A percentile compares a stretch with the other conserved stretches of the same genome.
Evolutionary conservation across 2,113 vertebrate species (phyloP).

Genomic region (Saguinus midas): DNA sequence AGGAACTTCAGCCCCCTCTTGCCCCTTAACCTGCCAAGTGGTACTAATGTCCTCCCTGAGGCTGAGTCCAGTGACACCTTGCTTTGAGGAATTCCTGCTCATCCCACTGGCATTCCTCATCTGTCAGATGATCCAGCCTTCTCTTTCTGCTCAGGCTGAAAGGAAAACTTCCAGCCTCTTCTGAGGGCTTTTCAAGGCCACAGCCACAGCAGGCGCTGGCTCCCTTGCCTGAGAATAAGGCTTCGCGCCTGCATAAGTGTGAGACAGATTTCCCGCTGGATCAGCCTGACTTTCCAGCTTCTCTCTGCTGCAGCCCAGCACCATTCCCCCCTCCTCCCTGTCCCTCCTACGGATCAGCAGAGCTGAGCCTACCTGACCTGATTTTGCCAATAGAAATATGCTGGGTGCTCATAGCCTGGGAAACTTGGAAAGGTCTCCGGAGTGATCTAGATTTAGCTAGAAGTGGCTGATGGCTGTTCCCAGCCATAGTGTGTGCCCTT

Average conservation of each 20-base stretch:
- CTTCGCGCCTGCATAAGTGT: slow-evolving; percentile 72
- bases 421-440: slow-evolving; percentile 51
- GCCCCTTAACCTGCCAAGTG: neutral
- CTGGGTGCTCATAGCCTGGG: slow-evolving; percentile 27
- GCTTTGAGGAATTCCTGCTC: neutral
- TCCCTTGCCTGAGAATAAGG: slow-evolving; percentile 57
- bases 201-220: slow-evolving; percentile 51
- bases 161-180: slow-evolving; percentile 43
- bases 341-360: neutral
- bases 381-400: slow-evolving; percentile 71
- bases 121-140: neutral
- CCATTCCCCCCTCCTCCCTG: neutral
- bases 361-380: slow-evolving; percentile 73
- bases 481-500: neutral
- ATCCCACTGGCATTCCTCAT: neutral
- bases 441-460: slow-evolving; percentile 50
- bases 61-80: neutral
- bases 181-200: slow-evolving; percentile 73
- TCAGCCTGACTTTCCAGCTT: slow-evolving; percentile 62
- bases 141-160: neutral
- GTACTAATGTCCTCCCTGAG: neutral
- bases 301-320: neutral
- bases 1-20: neutral
- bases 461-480: slow-evolving; percentile 36
- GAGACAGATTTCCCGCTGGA: slow-evolving; percentile 74